These are phyloP conservation scores for Hyphantria cunea DNA, from an alignment of 1,140 invertebrate species.

Conservation along the genomic window DNA sequence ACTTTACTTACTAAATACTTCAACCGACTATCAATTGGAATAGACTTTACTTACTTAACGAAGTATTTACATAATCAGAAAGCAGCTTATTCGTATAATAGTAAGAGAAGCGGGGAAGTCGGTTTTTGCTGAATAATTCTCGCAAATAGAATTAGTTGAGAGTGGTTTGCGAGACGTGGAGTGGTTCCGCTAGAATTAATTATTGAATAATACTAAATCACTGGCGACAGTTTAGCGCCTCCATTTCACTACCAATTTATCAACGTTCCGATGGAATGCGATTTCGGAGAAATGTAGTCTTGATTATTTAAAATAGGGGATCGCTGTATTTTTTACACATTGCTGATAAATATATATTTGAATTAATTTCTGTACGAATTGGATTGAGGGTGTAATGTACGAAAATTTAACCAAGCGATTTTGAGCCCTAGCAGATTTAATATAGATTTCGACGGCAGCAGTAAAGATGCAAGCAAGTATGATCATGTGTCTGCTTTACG, in stretches of 20 bases:
- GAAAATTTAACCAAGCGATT: too few relatives aligned
- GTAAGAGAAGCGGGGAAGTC: background rate
- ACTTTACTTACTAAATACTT: too few relatives aligned
- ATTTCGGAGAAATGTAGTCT: background rate
- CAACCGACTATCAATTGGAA: too few relatives aligned
- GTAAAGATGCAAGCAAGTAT: too few relatives aligned
- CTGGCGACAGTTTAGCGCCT: background rate
- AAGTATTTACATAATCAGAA: too few relatives aligned
- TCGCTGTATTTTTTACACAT: background rate
- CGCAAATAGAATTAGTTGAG: slow-evolving; percentile 23
- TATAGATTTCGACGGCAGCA: too few relatives aligned
- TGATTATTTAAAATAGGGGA: background rate
- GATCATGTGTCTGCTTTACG: too few relatives aligned
- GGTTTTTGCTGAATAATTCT: slow-evolving; percentile 2
- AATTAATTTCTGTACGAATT: background rate
- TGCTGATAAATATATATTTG: too few relatives aligned
- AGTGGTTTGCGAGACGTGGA: background rate
- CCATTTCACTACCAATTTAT: background rate
- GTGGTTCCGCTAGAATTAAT: slow-evolving; percentile 7
- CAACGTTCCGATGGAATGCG: background rate
- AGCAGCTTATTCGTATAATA: too few relatives aligned
- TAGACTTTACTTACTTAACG: too few relatives aligned
- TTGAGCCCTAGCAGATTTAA: too few relatives aligned
- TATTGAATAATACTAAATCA: slow-evolving; percentile 11
- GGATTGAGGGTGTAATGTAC: too few relatives aligned